Evolutionary conservation across 2,888 invertebrate genomes (phyloP).

Genomic region (Cyclophora punctaria): DNA sequence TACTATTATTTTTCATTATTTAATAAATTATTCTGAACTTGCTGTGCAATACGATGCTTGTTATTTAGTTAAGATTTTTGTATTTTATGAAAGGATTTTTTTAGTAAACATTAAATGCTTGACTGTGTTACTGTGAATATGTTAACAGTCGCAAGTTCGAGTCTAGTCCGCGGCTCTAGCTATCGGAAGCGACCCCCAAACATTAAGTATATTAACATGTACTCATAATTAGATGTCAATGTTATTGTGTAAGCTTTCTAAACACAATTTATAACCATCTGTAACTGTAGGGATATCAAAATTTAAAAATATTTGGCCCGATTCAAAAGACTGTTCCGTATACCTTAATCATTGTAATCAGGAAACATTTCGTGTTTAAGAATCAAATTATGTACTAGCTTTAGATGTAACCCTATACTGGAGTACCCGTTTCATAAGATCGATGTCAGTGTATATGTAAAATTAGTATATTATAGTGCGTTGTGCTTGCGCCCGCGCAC

Average conservation of each 20-base stretch:
- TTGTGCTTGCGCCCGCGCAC: constrained; percentile 3
- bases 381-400: constrained; percentile 47
- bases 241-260: constrained; percentile 49
- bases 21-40: constrained; percentile 64
- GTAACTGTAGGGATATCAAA: constrained; percentile 66
- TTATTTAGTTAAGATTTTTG: constrained; percentile 67
- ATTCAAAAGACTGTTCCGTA: constrained; percentile 81
- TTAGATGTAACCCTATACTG: constrained; percentile 51
- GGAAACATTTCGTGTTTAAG: constrained; percentile 53
- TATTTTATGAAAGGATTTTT: constrained; percentile 38
- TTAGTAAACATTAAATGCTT: constrained; percentile 38
- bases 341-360: constrained; percentile 73
- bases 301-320: constrained; percentile 77
- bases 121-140: constrained; percentile 20
- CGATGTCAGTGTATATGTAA: constrained; percentile 50
- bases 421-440: constrained; percentile 46
- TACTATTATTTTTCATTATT: constrained; percentile 41
- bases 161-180: constrained; percentile 11
- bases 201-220: constrained; percentile 24
- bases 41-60: constrained; percentile 72
- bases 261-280: constrained; percentile 58
- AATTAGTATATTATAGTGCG: constrained; percentile 6
- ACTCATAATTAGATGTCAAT: constrained; percentile 39
- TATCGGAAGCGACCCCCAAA: constrained; percentile 2
- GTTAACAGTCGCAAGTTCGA: constrained; percentile 8